Conservation (phyloP, 2,113 vertebrate genomes). For the Regulus satrapa region DNA sequence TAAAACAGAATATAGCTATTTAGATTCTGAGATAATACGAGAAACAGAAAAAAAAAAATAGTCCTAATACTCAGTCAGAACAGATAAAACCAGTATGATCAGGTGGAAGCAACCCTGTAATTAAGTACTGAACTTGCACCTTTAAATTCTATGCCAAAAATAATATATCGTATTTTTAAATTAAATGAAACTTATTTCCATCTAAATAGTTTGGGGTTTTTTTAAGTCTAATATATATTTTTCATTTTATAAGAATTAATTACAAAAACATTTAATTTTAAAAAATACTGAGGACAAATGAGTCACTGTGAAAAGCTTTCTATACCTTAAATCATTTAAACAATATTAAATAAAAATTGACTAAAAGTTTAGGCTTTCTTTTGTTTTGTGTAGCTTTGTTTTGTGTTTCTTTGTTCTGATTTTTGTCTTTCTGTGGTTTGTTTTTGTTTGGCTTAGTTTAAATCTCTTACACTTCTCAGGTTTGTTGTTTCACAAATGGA, state of each 20-base stretch:
- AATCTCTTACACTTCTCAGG: background rate
- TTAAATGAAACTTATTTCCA: background rate
- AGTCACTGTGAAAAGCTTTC: background rate
- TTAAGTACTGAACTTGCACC: background rate
- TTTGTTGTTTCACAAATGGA: background rate
- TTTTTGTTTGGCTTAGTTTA: background rate
- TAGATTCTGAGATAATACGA: background rate
- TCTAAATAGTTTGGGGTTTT: background rate
- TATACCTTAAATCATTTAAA: background rate
- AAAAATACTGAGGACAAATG: background rate
- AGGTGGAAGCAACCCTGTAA: background rate
- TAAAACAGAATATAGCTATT: no score
- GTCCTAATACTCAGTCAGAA: background rate
- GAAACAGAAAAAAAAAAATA: background rate
- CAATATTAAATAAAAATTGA: background rate
- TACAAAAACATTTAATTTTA: background rate
- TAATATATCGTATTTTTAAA: background rate
- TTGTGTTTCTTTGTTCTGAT: no score
- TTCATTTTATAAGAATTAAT: background rate
- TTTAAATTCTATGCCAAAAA: background rate
- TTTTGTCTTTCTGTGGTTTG: background rate
- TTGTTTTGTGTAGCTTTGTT: background rate
- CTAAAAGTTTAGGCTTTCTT: rapidly evolving
- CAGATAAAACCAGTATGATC: background rate
- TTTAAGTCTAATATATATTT: background rate